Evolutionary conservation across 2,113 vertebrate species (phyloP).

Genomic region (Nothocercus julius): DNA sequence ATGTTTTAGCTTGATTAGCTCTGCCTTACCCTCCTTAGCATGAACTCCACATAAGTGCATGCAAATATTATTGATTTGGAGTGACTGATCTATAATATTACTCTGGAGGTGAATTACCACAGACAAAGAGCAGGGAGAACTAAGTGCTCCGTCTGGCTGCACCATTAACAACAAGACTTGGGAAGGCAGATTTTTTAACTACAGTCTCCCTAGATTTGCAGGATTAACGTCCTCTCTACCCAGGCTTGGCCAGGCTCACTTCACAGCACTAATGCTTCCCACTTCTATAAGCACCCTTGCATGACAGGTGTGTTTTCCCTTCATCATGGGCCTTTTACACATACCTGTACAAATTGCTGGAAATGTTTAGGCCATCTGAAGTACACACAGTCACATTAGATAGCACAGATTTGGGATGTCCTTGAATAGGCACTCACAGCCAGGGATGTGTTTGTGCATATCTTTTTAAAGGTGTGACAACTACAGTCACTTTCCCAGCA

Average conservation of each 20-base stretch:
- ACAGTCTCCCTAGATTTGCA: neutral
- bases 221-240: neutral
- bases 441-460: neutral
- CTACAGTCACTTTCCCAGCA: neutral
- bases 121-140: constrained; percentile 33
- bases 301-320: neutral
- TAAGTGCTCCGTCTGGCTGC: constrained; percentile 16
- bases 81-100: constrained; percentile 50
- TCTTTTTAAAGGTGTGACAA: neutral
- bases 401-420: neutral
- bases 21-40: constrained; percentile 39
- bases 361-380: neutral
- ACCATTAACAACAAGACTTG: constrained; percentile 13
- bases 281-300: neutral
- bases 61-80: constrained; percentile 66
- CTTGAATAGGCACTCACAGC: neutral
- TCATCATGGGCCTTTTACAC: neutral
- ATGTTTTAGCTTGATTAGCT: constrained; percentile 63
- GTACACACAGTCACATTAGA: neutral
- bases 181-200: neutral
- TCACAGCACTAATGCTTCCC: neutral
- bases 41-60: constrained; percentile 56
- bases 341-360: neutral
- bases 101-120: constrained; percentile 47
- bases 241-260: neutral